Base-by-base conservation (phyloP, 2,113 vertebrate genomes). In the Pluvianellus socialis region DNA sequence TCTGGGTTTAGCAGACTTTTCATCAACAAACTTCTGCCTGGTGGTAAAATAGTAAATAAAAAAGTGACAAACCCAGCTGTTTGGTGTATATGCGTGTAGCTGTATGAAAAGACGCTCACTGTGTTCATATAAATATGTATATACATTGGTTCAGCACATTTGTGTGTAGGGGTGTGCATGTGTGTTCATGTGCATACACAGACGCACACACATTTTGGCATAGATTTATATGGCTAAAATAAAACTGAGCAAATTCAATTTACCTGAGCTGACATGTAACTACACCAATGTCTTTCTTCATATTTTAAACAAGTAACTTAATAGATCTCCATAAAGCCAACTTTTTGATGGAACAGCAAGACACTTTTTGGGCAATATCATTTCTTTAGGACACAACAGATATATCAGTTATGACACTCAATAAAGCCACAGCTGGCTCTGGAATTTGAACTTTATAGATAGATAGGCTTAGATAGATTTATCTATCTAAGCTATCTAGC, bases 141-240 rank as follows among this genome's bases (percentile, higher is more conserved):
- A 33, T 38, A 7, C 30, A 35, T 14, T 35, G 11, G 8, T 30
- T 84, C 56, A 65, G n/a, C 50, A n/a, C 14, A n/a, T 58, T 66
- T 0, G 0, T 42, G 23, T 27, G 14, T 35, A 12, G 4, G 56
- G 10, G 35, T 33, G 49, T 71, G n/a, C 22, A 13, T 49, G 21
- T 79, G 33, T n/a, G 8, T 55, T 30, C 21, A 19, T 21, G 22
- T 6, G 28, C 4, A 2, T 76, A n/a, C 10, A 26, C 30, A 66
- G 61, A 33, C 1, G 4, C 35, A 32, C 0, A 0, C 22, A 42
- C 18, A 55, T 8, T 79, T 72, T 79, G 33, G n/a, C 0, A 3
- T 8, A 3, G 63, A 6, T 67, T 85, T 86, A 9, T 40, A 27
- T 14, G 30, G 45, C 49, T 38, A 90, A 63, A 88, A 74, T 10